Evolutionary conservation across 2,797 vertebrate species (phyloP), one percentile per base, ranked within the genome.

Genomic region (Todus mexicanus): DNA sequence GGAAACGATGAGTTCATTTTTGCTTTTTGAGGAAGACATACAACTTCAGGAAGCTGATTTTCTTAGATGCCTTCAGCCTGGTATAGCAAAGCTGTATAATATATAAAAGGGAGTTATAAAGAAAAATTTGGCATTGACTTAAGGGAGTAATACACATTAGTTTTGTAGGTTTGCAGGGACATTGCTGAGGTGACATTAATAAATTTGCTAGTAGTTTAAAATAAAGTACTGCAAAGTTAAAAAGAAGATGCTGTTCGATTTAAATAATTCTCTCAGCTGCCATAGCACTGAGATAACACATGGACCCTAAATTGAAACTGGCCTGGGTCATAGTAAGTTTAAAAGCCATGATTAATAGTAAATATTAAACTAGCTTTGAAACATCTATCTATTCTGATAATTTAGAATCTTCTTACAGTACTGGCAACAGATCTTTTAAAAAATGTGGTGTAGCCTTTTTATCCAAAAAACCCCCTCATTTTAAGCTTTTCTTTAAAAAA

Each of bases 401-500:
- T 65, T 77, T 59, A 59, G 27, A 26, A 21, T 56, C 50, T 77
- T 80, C 42, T 26, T 35, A 27, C 15, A 33, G 50, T 77, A 47
- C 33, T 37, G 45, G 31, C 37, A 75, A 25, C 12, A 7, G 7
- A 54, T 25, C 5, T 53, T 7, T 71, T 76, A 6, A 26, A 26
- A 70, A 91, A 26, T 5, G 17, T 12, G 26, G 3, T 14, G 21
- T 22, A 47, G 5, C 35, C 15, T 47, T 87, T 79, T 85, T 77
- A 10, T 38, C 7, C 3, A 31, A 29, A 5, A 1, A 2, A n/a
- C 0, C 1, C 1, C 2, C 4, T 51, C 11, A 17, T 45, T 81
- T 84, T 64, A n/a, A 25, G 12, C 4, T 82, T 87, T 87, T 63
- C 18, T 86, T 68, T 37, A 23, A 65, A 15, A 54, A 90, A 90